Evolutionary conservation across 2,888 invertebrate species (phyloP).

Genomic region (Timema podura): DNA sequence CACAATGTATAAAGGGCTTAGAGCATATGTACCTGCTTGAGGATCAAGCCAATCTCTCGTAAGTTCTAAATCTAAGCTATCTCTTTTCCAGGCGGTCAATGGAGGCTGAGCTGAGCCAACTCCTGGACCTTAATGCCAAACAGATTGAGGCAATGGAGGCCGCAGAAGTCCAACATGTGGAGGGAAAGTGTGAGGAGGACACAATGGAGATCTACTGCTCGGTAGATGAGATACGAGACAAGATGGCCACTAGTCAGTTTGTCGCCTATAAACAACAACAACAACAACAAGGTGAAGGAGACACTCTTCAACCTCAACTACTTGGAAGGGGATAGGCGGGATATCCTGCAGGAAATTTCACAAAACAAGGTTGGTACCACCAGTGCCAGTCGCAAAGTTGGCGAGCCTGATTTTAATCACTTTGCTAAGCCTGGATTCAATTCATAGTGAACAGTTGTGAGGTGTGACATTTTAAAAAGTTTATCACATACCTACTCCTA

Average conservation of each 20-base stretch:
- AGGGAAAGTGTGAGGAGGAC: constrained; percentile 46
- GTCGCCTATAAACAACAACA: background rate
- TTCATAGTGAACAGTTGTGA: too few species aligned
- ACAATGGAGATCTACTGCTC: constrained; percentile 63
- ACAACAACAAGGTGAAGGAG: constrained; percentile 44
- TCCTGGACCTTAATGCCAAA: constrained; percentile 49
- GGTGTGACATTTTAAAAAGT: too few species aligned
- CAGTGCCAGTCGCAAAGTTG: too few species aligned
- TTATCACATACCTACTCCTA: too few species aligned
- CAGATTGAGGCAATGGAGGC: constrained; percentile 36
- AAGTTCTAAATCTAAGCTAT: background rate
- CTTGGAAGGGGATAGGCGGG: constrained; percentile 45
- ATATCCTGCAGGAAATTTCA: constrained; percentile 48
- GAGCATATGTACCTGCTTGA: too few species aligned
- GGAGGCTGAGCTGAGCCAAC: constrained; percentile 53
- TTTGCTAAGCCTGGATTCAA: too few species aligned
- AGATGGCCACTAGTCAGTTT: too few species aligned
- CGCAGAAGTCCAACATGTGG: constrained; percentile 29
- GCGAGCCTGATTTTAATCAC: too few species aligned
- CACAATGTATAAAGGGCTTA: too few species aligned
- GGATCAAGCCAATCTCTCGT: too few species aligned
- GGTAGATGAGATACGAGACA: constrained; percentile 53
- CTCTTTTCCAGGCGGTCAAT: constrained; percentile 46
- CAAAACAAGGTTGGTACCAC: constrained; percentile 41
- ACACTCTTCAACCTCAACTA: constrained; percentile 50